Conservation (phyloP, 2,797 vertebrate genomes). For the Cryptoprocta ferox region DNA sequence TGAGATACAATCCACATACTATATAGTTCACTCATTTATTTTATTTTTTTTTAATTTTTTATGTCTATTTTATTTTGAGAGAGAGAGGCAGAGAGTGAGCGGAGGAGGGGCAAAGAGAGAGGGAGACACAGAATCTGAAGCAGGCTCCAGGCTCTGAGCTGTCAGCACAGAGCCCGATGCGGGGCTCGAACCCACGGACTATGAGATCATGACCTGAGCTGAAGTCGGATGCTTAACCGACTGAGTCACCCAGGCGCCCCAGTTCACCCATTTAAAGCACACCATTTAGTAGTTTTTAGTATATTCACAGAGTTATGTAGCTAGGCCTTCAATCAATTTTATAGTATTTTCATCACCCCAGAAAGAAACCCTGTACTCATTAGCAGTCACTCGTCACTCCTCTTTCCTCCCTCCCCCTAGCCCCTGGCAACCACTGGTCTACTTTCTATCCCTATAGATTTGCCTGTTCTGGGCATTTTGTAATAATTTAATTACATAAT, state of each 20-base stretch:
- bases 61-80: no score
- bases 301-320: not conserved
- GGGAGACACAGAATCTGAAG: no score
- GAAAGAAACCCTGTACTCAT: not conserved
- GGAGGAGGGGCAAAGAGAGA: no score
- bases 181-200: no score
- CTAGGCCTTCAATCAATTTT: conserved; percentile 36
- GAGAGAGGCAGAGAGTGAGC: no score
- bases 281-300: conserved; percentile 28
- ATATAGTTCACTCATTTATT: not conserved
- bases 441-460: not conserved
- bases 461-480: not conserved
- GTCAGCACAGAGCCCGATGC: no score
- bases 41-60: no score
- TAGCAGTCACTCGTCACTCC: not conserved
- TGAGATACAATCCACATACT: conserved; percentile 14
- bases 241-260: no score
- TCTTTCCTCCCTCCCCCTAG: no score
- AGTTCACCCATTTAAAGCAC: conserved; percentile 39
- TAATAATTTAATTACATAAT: not conserved
- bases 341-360: conserved; percentile 37
- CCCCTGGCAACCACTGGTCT: not conserved
- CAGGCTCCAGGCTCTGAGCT: no score
- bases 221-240: no score
- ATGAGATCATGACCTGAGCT: no score